Evolutionary conservation across 2,113 vertebrate species (phyloP).

Genomic region (Leuciscus idus): DNA sequence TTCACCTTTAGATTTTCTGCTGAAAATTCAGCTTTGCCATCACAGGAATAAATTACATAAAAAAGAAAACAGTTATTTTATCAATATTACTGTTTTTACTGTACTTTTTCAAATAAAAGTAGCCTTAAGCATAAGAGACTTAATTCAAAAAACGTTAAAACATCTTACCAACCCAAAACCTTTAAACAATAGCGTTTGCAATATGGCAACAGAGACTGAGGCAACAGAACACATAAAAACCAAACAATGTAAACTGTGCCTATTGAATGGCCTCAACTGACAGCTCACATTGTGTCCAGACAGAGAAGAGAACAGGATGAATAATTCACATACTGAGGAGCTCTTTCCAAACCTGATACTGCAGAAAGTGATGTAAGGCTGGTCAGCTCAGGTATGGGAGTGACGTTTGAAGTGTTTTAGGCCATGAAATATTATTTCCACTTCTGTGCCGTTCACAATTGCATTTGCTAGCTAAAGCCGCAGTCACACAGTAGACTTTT

Average conservation of each 20-base stretch:
- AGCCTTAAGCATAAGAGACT: no score
- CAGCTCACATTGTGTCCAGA: neutral
- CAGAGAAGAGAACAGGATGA: slow-evolving; percentile 32
- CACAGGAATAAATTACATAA: neutral
- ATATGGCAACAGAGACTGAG: neutral
- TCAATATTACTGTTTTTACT: neutral
- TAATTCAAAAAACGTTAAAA: neutral
- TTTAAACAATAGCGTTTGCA: neutral
- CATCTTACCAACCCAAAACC: neutral
- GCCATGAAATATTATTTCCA: neutral
- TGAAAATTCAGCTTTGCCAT: neutral
- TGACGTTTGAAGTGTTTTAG: neutral
- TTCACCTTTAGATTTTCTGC: no score
- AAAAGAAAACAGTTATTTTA: neutral
- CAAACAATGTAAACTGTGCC: neutral
- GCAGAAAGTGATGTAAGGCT: slow-evolving; percentile 2
- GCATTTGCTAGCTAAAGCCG: neutral
- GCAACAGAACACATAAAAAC: neutral
- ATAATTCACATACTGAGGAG: slow-evolving; percentile 47
- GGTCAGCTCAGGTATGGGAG: neutral
- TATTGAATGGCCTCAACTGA: neutral
- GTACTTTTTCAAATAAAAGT: no score
- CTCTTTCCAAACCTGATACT: slow-evolving; percentile 46
- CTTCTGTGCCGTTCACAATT: neutral
- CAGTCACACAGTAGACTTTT: no score